Base-by-base conservation (phyloP, 2,797 vertebrate genomes). In the Cuniculus paca region DNA sequence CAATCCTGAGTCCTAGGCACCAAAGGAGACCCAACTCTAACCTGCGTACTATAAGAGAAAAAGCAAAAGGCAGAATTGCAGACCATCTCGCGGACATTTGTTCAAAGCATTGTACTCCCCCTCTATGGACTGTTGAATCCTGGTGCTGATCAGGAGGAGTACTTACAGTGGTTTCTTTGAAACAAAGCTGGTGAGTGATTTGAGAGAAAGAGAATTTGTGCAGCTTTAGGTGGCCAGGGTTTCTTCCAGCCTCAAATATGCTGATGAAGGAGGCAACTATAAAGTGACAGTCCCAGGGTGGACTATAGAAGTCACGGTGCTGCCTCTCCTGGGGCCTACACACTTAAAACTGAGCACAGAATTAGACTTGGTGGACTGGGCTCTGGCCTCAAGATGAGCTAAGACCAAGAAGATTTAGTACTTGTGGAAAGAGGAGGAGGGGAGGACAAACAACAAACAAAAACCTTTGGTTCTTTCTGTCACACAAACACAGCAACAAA, bases 331-430 rank as follows among this genome's bases (percentile, higher is more conserved):
- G 10, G 31, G 28, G 31, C 36, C 79, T 48, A n/a, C 39, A 63
- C 3, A 12, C 52, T 58, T 79, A n/a, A 54, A 79, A 65, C n/a
- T 6, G 58, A 45, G 65, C 26, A 63, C 88, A 89, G 60, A 84
- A 28, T 93, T 58, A n/a, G 60, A 60, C 8, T 13, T 11, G 5
- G 34, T 14, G 72, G 75, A 16, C 50, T 60, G 13, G 42, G 58
- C 50, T 45, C 31, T 50, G 16, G 31, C 70, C 70, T 77, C 45
- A 17, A 24, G 45, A 72, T 5, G 36, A 79, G 78, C 61, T 63
- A 80, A 96, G 88, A 74, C 42, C 54, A 89, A 92, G 91, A 48
- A 91, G 52, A 86, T n/a, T 42, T 36, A 48, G 10, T n/a, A 31
- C 45, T 65, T 70, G 31, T 56, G 48, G 52, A 39, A 92, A 95